phyloP scores from a whole-genome alignment of 1,140 invertebrate genomes.

The Philopotamus ludificatus region DNA sequence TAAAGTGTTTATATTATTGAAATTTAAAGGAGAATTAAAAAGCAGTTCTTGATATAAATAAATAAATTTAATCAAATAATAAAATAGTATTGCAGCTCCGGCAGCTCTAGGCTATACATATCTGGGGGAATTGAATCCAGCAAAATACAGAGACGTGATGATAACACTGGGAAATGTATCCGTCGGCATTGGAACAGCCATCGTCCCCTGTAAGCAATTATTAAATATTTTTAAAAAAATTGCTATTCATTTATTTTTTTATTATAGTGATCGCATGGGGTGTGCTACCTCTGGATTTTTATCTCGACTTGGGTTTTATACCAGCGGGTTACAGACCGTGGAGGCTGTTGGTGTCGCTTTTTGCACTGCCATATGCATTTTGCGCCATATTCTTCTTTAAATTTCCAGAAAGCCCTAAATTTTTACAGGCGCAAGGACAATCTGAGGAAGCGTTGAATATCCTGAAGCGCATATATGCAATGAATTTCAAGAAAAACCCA shows the following conservation, averaged over 20 bases:
- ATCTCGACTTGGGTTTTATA: slow-evolving; percentile 41
- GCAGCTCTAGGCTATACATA: slow-evolving; percentile 60
- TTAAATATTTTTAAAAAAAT: neutral
- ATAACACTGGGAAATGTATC: slow-evolving; percentile 58
- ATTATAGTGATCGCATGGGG: slow-evolving; percentile 60
- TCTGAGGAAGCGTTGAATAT: slow-evolving; percentile 56
- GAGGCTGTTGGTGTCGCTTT: slow-evolving; percentile 58
- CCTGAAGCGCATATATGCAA: slow-evolving; percentile 56
- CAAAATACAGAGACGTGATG: slow-evolving; percentile 28
- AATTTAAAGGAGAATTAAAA: no score
- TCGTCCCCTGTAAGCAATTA: slow-evolving; percentile 55
- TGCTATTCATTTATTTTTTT: slow-evolving; percentile 14
- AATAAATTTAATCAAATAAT: no score
- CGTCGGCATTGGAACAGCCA: slow-evolving; percentile 59
- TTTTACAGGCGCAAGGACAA: slow-evolving; percentile 59
- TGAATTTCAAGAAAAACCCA: slow-evolving; percentile 52
- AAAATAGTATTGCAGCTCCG: slow-evolving; percentile 57
- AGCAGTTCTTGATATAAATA: no score
- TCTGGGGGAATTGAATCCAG: slow-evolving; percentile 61
- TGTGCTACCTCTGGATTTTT: slow-evolving; percentile 54
- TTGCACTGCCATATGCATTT: slow-evolving; percentile 54
- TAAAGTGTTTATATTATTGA: no score
- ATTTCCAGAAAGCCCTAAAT: slow-evolving; percentile 73
- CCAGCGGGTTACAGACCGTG: slow-evolving; percentile 56
- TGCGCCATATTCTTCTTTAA: slow-evolving; percentile 52